A percentile compares a stretch with the other conserved stretches of the same genome.
These are phyloP conservation scores for Pristis pectinata DNA, from an alignment of 2,797 vertebrate species.

Conservation along the genomic window DNA sequence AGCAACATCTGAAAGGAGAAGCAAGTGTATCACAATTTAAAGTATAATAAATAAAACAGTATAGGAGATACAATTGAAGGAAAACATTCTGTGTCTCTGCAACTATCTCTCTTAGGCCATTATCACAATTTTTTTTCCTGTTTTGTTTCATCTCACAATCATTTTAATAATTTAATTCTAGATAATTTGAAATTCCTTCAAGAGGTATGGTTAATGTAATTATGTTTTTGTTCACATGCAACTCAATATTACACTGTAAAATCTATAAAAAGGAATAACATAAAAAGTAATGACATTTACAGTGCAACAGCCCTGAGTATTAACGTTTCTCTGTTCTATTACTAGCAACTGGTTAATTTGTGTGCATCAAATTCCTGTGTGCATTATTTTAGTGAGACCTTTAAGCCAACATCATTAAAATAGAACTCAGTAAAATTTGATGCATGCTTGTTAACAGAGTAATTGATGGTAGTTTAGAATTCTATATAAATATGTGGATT, in stretches of 20 bases:
- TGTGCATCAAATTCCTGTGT: not conserved
- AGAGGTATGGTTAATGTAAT: not conserved
- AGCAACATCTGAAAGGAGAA: not conserved
- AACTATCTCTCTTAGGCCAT: not conserved
- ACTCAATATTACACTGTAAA: not conserved
- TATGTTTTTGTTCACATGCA: not conserved
- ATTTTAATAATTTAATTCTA: not conserved
- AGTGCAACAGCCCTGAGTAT: too few species aligned
- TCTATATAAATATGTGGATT: not conserved
- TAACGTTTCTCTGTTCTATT: not conserved
- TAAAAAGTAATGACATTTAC: not conserved
- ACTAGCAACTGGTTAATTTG: not conserved
- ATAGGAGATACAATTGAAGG: not conserved
- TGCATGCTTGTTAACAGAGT: not conserved
- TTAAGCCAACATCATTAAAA: not conserved
- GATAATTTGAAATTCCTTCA: not conserved
- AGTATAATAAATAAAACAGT: too few species aligned
- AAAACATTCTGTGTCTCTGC: not conserved
- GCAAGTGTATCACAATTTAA: not conserved
- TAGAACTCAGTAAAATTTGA: not conserved
- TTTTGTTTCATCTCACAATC: not conserved
- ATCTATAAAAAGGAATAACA: not conserved
- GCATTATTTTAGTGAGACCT: not conserved
- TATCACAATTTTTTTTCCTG: not conserved
- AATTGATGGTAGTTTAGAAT: not conserved